A percentile compares a stretch with the other conserved stretches of the same genome.
These are phyloP conservation scores for Phalacrocorax aristotelis DNA, from an alignment of 2,113 vertebrate genomes.

Conservation along the genomic window DNA sequence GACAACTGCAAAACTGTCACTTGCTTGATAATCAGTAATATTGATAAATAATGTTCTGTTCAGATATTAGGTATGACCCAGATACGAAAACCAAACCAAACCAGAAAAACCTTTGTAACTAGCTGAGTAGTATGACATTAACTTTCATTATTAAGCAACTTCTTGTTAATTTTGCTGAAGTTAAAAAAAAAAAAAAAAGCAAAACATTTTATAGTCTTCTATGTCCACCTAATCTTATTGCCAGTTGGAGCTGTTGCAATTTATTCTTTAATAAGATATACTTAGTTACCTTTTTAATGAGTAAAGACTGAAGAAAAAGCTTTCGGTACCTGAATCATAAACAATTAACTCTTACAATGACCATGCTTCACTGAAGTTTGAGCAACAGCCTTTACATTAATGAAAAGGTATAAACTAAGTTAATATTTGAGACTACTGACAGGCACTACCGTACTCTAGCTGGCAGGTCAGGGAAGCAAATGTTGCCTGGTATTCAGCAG, in stretches of 20 bases:
- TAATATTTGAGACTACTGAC: neutral
- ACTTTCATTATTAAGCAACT: neutral
- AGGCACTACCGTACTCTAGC: neutral
- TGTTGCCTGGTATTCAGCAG: fast-evolving
- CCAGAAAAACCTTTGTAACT: neutral
- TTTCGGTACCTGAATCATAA: neutral
- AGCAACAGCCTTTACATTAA: neutral
- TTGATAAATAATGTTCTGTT: neutral
- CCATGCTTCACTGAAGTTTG: neutral
- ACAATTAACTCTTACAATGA: neutral
- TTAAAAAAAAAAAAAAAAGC: neutral
- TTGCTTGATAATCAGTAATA: neutral
- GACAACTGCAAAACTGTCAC: neutral
- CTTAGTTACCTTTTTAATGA: neutral
- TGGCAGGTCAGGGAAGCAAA: neutral
- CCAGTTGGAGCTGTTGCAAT: neutral
- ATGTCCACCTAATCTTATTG: neutral
- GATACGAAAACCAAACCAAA: neutral
- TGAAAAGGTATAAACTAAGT: neutral
- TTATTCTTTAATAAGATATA: neutral
- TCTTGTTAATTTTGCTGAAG: neutral
- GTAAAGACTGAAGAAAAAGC: neutral
- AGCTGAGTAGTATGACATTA: neutral
- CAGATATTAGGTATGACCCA: neutral
- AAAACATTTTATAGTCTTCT: neutral